Evolutionary conservation across 53 echinoderm and acorn worm genomes (phyloP), one percentile per base, ranked within the genome.

Genomic region (Echinarachnius parma): DNA sequence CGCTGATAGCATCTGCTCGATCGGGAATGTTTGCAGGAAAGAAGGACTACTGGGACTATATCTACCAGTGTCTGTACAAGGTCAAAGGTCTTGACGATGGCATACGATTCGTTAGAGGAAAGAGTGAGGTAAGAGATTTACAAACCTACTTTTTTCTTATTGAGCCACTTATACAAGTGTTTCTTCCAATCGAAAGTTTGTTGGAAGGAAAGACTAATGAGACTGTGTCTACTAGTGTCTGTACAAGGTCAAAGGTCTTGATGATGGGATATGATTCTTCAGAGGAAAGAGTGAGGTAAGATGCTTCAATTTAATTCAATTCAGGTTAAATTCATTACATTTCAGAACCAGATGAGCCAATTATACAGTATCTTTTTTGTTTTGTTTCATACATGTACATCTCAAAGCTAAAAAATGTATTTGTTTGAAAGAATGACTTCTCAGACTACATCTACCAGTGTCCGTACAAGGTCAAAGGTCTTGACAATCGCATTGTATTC

Each of bases 51-150:
- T 95, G 95, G 95, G 90, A 95, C 53, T 95, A 90, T 60, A 84
- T 90, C 54, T 90, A 81, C 54, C 60, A 84, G 10, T 95, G 90
- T 45, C 77, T 95, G 15, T 58, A 61, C 46, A 95, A 90, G 63
- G 78, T 90, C 66, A 94, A 94, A 79, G 95, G 95, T 14, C 65
- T 95, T 37, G 86, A 95, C 35, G 95, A 95, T 81, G 95, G 95
- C 1, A 75, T 95, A 56, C 66, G 87, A 84, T 95, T 90, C 77
- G 95, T 95, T 23, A 84, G 77, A 81, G 83, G 75, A 30, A 90
- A 89, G 84, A 77, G 66, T 66, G 95, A 95, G 95, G 95, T 89
- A 87, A 24, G 63, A 29, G 31, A 39, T 7, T 9, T 39, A 13
- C 39, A 39, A 39, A 9, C 39, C 13, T n/a, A n/a, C n/a, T n/a